Evolutionary conservation across 2,888 invertebrate genomes (phyloP).

Genomic region (Yponomeuta sedellus): DNA sequence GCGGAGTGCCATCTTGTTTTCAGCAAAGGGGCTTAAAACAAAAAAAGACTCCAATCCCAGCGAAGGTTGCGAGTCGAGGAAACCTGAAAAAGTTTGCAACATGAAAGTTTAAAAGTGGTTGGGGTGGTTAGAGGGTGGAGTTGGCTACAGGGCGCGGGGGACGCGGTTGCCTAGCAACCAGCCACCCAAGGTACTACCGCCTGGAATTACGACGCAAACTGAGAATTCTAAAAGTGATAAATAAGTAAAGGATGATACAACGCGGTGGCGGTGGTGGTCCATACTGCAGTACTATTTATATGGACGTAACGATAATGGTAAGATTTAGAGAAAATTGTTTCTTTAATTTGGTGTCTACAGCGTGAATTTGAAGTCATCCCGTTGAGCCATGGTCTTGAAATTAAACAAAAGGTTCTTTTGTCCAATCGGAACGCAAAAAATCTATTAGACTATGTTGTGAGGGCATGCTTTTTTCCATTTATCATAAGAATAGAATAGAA

Average conservation of each 20-base stretch:
- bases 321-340: neutral
- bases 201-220: conserved; percentile 61
- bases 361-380: no score
- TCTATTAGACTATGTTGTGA: no score
- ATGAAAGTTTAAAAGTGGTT: conserved; percentile 77
- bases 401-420: no score
- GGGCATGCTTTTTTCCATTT: no score
- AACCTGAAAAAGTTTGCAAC: conserved; percentile 74
- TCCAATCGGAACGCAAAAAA: no score
- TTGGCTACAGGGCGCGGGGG: conserved; percentile 43
- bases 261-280: no score
- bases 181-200: conserved; percentile 45
- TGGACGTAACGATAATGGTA: no score
- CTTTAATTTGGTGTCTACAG: neutral
- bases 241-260: no score
- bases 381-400: no score
- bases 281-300: no score
- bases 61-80: conserved; percentile 54
- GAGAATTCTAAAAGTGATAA: conserved; percentile 57
- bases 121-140: conserved; percentile 36
- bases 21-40: conserved; percentile 56
- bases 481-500: no score
- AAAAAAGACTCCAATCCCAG: conserved; percentile 64
- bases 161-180: conserved; percentile 60
- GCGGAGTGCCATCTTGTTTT: conserved; percentile 31